A percentile compares a stretch with the other conserved stretches of the same genome.
phyloP scores from a whole-genome alignment of 2,797 vertebrate genomes.

The Melanotaenia nigrans region DNA sequence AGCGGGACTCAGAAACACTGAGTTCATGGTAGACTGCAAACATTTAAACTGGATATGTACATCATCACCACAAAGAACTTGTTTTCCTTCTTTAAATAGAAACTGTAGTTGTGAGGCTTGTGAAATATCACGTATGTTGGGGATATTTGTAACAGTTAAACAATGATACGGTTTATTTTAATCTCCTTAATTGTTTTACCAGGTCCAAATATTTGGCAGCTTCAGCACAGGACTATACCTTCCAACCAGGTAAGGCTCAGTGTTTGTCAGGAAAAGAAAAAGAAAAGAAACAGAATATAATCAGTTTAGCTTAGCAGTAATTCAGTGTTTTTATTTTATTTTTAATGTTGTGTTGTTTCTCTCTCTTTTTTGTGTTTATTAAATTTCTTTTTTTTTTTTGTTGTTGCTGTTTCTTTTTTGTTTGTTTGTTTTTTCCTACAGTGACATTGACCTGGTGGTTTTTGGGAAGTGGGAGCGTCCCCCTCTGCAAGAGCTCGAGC shows the following conservation, averaged over 20 bases:
- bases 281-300: not conserved
- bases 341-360: conserved; percentile 4
- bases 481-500: conserved; percentile 93
- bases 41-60: conserved; percentile 34
- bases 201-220: conserved; percentile 99
- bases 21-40: conserved; percentile 41
- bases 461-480: conserved; percentile 97
- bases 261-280: not conserved
- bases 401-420: not conserved
- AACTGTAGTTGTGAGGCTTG: not conserved
- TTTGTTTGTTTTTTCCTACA: conserved; percentile 56
- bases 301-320: not conserved
- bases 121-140: not conserved
- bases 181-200: conserved; percentile 40
- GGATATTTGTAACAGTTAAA: not conserved
- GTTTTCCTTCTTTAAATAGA: not conserved
- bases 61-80: conserved; percentile 20
- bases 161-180: not conserved
- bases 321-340: not conserved
- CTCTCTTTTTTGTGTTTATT: no score
- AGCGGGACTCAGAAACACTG: conserved; percentile 54
- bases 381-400: no score
- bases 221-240: conserved; percentile 98
- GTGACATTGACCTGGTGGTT: conserved; percentile 98
- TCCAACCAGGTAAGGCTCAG: conserved; percentile 90